Evolutionary conservation across 2,113 vertebrate genomes (phyloP).

Genomic region (Neodon shergylaensis): DNA sequence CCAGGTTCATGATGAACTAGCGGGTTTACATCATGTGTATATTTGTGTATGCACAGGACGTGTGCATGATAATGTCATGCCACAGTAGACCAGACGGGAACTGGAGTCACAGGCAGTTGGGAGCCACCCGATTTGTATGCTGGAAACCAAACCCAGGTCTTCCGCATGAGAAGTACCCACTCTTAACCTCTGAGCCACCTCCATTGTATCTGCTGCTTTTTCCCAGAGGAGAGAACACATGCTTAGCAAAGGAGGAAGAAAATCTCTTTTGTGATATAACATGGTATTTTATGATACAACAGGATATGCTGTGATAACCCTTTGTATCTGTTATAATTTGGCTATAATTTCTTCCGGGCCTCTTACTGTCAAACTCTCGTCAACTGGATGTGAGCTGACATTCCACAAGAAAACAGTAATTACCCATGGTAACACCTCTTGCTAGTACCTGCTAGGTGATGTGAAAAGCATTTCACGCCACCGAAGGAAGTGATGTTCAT

Average conservation of each 20-base stretch:
- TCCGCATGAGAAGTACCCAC: neutral
- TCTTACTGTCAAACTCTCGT: slow-evolving; percentile 66
- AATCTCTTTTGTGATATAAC: slow-evolving; percentile 67
- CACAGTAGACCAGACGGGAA: neutral
- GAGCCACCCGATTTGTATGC: neutral
- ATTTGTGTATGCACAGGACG: neutral
- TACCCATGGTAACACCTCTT: slow-evolving; percentile 74
- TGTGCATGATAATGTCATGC: too few relatives aligned
- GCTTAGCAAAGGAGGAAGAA: slow-evolving; percentile 77
- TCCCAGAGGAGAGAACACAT: neutral
- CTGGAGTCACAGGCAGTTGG: neutral
- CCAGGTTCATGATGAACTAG: neutral
- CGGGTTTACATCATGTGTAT: neutral
- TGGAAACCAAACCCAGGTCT: neutral
- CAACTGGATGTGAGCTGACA: slow-evolving; percentile 79
- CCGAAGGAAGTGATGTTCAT: slow-evolving; percentile 54
- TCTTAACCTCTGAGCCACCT: neutral
- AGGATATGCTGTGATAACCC: slow-evolving; percentile 67
- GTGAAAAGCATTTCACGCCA: slow-evolving; percentile 76
- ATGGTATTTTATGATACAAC: slow-evolving; percentile 7
- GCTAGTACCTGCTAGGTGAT: slow-evolving; percentile 67
- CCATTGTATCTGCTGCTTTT: neutral
- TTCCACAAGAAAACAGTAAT: slow-evolving; percentile 82
- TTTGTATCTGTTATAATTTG: slow-evolving; percentile 79
- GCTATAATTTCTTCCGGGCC: slow-evolving; percentile 75